Conservation (phyloP, 2,888 invertebrate genomes). For the Ptychoptera contaminata region DNA sequence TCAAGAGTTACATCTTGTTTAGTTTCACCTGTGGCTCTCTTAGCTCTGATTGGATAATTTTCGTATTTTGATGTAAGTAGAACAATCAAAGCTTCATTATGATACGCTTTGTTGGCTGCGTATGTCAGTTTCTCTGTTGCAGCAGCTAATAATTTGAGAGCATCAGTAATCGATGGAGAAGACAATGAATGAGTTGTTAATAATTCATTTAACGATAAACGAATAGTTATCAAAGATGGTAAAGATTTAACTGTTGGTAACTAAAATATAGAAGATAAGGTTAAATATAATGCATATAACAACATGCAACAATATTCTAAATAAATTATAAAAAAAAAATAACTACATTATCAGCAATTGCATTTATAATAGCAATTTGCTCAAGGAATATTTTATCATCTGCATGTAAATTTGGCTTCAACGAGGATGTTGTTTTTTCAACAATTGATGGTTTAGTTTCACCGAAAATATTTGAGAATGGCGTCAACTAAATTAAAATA, state of each 20-base stretch:
- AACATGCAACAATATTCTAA: neutral
- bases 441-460: slow-evolving; percentile 16
- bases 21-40: slow-evolving; percentile 22
- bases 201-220: slow-evolving; percentile 20
- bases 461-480: slow-evolving; percentile 17
- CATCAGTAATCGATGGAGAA: slow-evolving; percentile 22
- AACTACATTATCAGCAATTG: slow-evolving; percentile 14
- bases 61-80: slow-evolving; percentile 29
- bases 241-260: slow-evolving; percentile 16
- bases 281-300: too few species aligned
- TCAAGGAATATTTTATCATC: slow-evolving; percentile 25
- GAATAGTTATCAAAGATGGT: slow-evolving; percentile 19
- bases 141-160: slow-evolving; percentile 19
- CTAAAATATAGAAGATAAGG: neutral
- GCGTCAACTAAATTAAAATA: slow-evolving; percentile 10
- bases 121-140: slow-evolving; percentile 36
- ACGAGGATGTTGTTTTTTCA: slow-evolving; percentile 7
- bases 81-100: slow-evolving; percentile 42
- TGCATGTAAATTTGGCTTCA: slow-evolving; percentile 22
- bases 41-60: slow-evolving; percentile 49
- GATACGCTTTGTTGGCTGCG: slow-evolving; percentile 40
- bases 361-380: slow-evolving; percentile 18
- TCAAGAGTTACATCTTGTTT: slow-evolving; percentile 1
- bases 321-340: neutral
- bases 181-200: slow-evolving; percentile 23